phyloP scores from a whole-genome alignment of 2,797 vertebrate genomes.

The Lacerta agilis region DNA sequence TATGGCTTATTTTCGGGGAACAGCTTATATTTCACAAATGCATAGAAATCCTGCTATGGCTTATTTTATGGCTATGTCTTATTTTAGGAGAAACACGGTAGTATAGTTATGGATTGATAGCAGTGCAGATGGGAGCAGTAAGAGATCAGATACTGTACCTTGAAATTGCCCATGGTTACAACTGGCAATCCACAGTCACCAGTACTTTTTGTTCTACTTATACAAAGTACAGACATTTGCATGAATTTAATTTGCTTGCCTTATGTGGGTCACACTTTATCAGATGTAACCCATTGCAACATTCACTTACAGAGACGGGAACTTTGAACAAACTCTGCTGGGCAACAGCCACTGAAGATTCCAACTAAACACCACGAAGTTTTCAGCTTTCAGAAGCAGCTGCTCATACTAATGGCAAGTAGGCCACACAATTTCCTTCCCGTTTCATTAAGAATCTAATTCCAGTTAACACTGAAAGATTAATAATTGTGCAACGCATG shows the following conservation, averaged over 20 bases:
- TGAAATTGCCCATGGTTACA: not conserved
- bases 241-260: not conserved
- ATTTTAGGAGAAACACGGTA: not conserved
- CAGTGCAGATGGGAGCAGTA: not conserved
- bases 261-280: not conserved
- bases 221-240: not conserved
- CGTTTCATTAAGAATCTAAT: not conserved
- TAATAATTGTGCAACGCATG: not conserved
- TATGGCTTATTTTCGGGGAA: no score
- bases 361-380: not conserved
- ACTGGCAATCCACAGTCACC: not conserved
- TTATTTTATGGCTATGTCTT: no score
- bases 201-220: not conserved
- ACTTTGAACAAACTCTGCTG: not conserved
- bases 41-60: no score
- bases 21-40: no score
- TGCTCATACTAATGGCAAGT: not conserved
- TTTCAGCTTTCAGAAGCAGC: not conserved
- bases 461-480: not conserved
- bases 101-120: not conserved
- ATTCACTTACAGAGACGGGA: not conserved
- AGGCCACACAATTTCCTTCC: not conserved
- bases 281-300: not conserved
- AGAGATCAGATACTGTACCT: not conserved
- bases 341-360: not conserved